phyloP scores from a whole-genome alignment of 2,797 vertebrate species.

The Botia almorhae region DNA sequence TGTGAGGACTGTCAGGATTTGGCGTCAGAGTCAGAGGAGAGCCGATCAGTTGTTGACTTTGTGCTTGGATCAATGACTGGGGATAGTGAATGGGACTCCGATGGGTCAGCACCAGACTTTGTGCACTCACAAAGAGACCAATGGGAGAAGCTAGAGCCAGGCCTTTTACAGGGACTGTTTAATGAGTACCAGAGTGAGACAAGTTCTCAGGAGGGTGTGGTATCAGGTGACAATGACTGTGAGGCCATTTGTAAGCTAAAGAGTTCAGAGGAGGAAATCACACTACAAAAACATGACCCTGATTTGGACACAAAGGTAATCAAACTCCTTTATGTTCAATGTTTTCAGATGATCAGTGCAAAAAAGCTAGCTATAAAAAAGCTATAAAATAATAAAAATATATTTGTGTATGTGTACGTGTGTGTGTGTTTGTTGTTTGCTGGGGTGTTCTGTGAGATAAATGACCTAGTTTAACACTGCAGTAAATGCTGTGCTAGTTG shows the following conservation, averaged over 20 bases:
- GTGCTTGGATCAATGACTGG: conserved; percentile 78
- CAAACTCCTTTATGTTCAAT: conserved; percentile 27
- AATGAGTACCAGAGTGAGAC: conserved; percentile 61
- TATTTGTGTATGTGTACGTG: too few relatives aligned
- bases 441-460: not conserved
- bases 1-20: conserved; percentile 76
- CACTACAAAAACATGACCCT: conserved; percentile 39
- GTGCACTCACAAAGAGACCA: conserved; percentile 63
- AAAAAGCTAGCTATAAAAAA: not conserved
- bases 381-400: too few relatives aligned
- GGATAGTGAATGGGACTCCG: conserved; percentile 84
- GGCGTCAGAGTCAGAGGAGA: conserved; percentile 79
- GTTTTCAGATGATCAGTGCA: conserved; percentile 10
- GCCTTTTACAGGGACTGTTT: conserved; percentile 76
- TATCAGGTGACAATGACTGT: conserved; percentile 48
- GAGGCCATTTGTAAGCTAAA: conserved; percentile 47
- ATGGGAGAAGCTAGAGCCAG: conserved; percentile 79
- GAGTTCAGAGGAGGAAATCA: conserved; percentile 55
- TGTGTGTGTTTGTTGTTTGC: too few relatives aligned
- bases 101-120: conserved; percentile 72
- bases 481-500: conserved; percentile 6
- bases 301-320: conserved; percentile 58
- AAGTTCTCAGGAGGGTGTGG: conserved; percentile 31
- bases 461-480: conserved; percentile 10
- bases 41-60: conserved; percentile 79